Evolutionary conservation across 2,113 vertebrate genomes (phyloP), one percentile per base, ranked within the genome.

Genomic region (Arenaria interpres): DNA sequence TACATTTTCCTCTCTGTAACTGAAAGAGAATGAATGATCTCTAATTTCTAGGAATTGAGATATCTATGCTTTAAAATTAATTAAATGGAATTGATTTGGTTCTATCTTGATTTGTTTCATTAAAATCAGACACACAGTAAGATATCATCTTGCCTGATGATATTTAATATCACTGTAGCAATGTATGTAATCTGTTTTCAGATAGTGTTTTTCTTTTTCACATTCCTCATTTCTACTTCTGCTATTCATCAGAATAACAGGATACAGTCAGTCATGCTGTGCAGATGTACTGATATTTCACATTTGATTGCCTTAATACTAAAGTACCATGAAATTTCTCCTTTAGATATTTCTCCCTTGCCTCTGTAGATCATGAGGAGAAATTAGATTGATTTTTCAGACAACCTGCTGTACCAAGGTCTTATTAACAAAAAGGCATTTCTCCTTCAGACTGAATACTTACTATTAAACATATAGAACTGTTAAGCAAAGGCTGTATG

Each of bases 321-420:
- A 87, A 90, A 91, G 69, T 32, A 95, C 41, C 46, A 72, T 46
- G 39, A 88, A 92, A 94, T 91, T 89, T 10, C n/a, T 95, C 74
- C 28, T 56, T 78, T 50, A 79, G 27, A 63, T 67, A 88, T 82
- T 95, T 88, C 37, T 86, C 66, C 48, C 57, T 93, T 82, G 32
- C 30, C 43, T 91, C 51, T 74, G 37, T 41, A 85, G 22, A 93
- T 82, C 72, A 77, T 73, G 37, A 93, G 68, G 41, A 93, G 68
- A 88, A 89, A 95, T 91, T 60, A 84, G 64, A 79, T 9, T 53
- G 62, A 90, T 89, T 93, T 96, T 90, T 51, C 56, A 90, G 63
- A 54, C 23, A 83, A 75, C 4, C 7, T 90, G n/a, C 24, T 93
- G 25, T 53, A 76, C 30, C 39, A 66, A 81, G 69, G 28, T 64